Evolutionary conservation across 2,888 invertebrate genomes (phyloP), one percentile per base, ranked within the genome.

Genomic region (Chrysolina haemoptera): DNA sequence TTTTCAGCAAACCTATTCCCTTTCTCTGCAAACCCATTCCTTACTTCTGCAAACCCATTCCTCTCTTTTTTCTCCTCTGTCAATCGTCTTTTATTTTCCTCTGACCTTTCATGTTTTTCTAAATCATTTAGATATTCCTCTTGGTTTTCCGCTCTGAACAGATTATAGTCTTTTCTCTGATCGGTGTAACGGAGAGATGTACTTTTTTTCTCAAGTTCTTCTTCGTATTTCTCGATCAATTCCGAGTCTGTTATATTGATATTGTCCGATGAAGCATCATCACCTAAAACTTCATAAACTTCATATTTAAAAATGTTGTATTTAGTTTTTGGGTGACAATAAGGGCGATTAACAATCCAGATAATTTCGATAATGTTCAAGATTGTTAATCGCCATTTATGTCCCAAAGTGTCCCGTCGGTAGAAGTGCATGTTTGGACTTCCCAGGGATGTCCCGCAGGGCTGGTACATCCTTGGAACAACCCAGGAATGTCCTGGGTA

Each of bases 161-260:
- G 50, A 48, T 80, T 75, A 62, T 81, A 82, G 20, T 74, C 70
- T 62, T 76, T 69, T 69, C 79, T 73, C 70, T 79, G 79, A 1
- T 79, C 53, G 6, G 78, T 75, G 16, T 68, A 70, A 66, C 69
- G 41, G 11, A 80, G 11, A 48, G 70, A 59, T 8, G 9, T 59
- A 35, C 53, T 72, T 48, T 41, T 53, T n/a, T 65, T 55, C 1
- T 67, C 75, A 9, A 67, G 16, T 41, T 75, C 73, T 16, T 71
- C 62, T 43, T 64, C 48, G 22, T 63, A 41, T 59, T 62, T 62
- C 43, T 70, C 67, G 10, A 71, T 62, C 59, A 67, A 55, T 16
- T 70, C 70, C 22, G 27, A 55, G 41, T 70, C 67, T 3, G 71
- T n/a, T 50, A 68, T 14, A 65, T 71, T 50, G 9, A 68, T 22